Evolutionary conservation across 1,140 invertebrate genomes (phyloP).

Genomic region (Cecropterus lyciades): DNA sequence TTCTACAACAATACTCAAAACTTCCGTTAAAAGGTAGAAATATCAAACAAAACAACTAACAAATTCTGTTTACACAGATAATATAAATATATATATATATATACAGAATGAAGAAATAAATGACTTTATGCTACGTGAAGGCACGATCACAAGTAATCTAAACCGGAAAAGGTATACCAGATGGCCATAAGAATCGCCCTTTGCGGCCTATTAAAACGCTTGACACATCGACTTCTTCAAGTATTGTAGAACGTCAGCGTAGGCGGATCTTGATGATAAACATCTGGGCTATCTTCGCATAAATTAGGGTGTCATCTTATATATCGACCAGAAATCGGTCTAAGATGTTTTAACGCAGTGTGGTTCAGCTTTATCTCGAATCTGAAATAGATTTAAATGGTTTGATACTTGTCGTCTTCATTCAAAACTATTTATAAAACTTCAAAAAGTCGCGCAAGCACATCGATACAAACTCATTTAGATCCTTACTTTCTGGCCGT

Average conservation of each 20-base stretch:
- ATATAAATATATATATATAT: too few relatives aligned
- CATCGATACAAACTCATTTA: too few relatives aligned
- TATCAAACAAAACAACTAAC: too few relatives aligned
- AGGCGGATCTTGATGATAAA: slow-evolving; percentile 51
- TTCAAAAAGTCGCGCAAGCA: too few relatives aligned
- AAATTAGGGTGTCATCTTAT: slow-evolving; percentile 38
- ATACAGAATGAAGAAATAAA: neutral
- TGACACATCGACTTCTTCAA: slow-evolving; percentile 34
- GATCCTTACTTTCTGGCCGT: too few relatives aligned
- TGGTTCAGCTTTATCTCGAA: neutral
- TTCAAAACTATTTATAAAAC: too few relatives aligned
- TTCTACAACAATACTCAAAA: too few relatives aligned
- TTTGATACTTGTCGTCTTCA: neutral
- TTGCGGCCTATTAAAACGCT: slow-evolving; percentile 30
- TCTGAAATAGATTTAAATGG: neutral
- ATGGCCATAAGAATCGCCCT: slow-evolving; percentile 20
- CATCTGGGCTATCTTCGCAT: slow-evolving; percentile 53
- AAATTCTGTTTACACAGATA: too few relatives aligned
- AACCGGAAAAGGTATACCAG: slow-evolving; percentile 28
- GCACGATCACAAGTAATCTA: slow-evolving; percentile 3
- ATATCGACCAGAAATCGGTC: neutral
- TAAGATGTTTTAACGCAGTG: neutral
- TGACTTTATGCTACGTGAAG: neutral
- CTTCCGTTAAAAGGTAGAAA: too few relatives aligned
- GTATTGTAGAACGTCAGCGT: slow-evolving; percentile 50